Percentiles rank a stretch among this genome's conserved stretches.
These are phyloP conservation scores for Phaethon lepturus DNA, from an alignment of 2,113 vertebrate genomes.

Conservation along the genomic window DNA sequence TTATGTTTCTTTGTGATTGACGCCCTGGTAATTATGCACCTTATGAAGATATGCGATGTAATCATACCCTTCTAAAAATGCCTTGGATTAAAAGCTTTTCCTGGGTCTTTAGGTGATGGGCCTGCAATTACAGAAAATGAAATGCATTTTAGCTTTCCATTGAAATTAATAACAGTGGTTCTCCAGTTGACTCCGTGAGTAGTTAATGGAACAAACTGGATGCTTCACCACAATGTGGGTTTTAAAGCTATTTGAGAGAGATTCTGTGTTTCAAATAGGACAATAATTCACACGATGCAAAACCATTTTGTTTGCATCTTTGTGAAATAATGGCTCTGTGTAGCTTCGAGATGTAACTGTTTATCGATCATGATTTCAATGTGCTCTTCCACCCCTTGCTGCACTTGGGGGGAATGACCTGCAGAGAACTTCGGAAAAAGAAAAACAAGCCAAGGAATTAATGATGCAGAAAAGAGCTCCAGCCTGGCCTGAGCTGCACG, in stretches of 20 bases:
- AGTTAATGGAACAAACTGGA: slow-evolving; percentile 84
- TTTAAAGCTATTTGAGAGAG: slow-evolving; percentile 81
- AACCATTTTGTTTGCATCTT: slow-evolving; percentile 29
- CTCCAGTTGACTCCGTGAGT: slow-evolving; percentile 80
- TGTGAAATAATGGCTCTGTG: slow-evolving; percentile 12
- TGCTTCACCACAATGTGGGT: slow-evolving; percentile 72
- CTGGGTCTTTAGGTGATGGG: slow-evolving; percentile 78
- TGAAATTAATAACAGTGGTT: slow-evolving; percentile 81
- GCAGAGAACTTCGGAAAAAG: neutral
- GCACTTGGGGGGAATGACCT: neutral
- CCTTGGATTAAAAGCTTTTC: slow-evolving; percentile 84
- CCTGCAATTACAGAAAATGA: slow-evolving; percentile 85
- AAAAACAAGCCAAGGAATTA: slow-evolving; percentile 7
- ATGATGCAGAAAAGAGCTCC: neutral
- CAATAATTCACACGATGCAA: slow-evolving; percentile 76
- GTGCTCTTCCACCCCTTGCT: neutral
- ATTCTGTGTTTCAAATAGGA: slow-evolving; percentile 81
- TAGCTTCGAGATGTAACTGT: neutral
- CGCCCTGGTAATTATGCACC: slow-evolving; percentile 71
- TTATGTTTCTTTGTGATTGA: slow-evolving; percentile 62
- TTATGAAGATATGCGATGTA: slow-evolving; percentile 75
- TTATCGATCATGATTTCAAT: slow-evolving; percentile 19
- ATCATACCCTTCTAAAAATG: slow-evolving; percentile 80
- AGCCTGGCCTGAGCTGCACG: neutral
- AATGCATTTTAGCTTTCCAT: slow-evolving; percentile 81